A percentile compares a stretch with the other conserved stretches of the same genome.
Conservation (phyloP, 1,140 invertebrate genomes). For the Branchinecta lindahli region DNA sequence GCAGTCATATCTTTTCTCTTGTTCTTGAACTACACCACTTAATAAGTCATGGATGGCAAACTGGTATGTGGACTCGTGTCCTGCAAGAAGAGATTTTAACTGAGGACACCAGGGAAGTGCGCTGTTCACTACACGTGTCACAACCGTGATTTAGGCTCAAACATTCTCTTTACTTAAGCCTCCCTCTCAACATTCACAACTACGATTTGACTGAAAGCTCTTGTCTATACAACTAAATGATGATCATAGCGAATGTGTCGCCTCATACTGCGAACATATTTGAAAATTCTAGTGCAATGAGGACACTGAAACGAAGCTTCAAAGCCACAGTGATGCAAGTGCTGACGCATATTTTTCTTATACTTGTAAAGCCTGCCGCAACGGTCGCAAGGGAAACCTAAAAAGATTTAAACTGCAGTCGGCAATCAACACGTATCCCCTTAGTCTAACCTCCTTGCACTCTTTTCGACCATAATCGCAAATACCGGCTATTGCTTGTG, state of each 20-base stretch:
- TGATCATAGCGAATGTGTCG: neutral
- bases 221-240: neutral
- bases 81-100: conserved; percentile 8
- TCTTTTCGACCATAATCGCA: too few species aligned
- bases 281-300: conserved; percentile 6
- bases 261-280: neutral
- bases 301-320: conserved; percentile 4
- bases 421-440: neutral
- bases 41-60: neutral
- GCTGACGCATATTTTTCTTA: conserved; percentile 8
- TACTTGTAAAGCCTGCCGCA: conserved; percentile 2
- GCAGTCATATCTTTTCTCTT: neutral
- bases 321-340: neutral
- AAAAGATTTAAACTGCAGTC: neutral
- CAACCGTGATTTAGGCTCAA: too few species aligned
- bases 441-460: too few species aligned
- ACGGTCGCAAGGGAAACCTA: conserved; percentile 2
- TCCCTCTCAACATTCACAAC: too few species aligned
- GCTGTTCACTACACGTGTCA: too few species aligned
- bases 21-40: neutral
- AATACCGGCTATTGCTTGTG: too few species aligned
- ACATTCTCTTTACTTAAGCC: too few species aligned
- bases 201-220: neutral
- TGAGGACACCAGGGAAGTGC: neutral
- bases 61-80: neutral